These are phyloP conservation scores for Alligator mississippiensis DNA, from an alignment of 2,113 vertebrate species.

Conservation along the genomic window DNA sequence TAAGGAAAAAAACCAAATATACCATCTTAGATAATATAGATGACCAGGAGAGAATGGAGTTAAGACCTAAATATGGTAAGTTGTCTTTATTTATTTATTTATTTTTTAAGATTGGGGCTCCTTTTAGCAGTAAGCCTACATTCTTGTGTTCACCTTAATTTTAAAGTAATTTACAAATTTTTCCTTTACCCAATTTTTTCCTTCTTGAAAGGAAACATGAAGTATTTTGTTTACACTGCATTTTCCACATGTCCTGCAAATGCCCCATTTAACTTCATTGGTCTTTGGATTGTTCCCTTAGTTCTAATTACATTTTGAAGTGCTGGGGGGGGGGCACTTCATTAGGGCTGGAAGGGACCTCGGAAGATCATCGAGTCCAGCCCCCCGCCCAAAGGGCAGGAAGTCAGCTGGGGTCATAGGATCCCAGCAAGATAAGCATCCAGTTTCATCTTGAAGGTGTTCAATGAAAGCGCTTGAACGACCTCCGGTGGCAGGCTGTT, in stretches of 20 bases:
- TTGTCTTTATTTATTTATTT: not conserved
- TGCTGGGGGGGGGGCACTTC: no score
- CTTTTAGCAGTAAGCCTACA: not conserved
- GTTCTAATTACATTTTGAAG: not conserved
- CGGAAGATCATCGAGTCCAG: no score
- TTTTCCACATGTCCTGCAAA: not conserved
- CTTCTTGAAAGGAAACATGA: not conserved
- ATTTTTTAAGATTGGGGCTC: not conserved
- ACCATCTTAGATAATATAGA: conserved; percentile 93
- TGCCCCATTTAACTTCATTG: not conserved
- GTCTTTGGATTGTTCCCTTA: not conserved
- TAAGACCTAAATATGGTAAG: conserved; percentile 89
- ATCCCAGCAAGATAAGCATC: no score
- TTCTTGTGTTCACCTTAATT: not conserved
- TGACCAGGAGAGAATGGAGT: conserved; percentile 91
- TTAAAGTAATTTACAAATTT: not conserved
- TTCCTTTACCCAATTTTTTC: not conserved
- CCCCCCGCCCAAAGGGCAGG: no score
- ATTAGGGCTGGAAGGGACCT: no score
- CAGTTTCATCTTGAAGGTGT: no score
- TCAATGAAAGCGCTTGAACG: no score
- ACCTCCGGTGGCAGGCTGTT: no score
- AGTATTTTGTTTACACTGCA: accelerated
- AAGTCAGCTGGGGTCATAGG: no score
- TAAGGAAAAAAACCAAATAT: conserved; percentile 91